Percentiles rank a stretch among this genome's conserved stretches.
phyloP scores from a whole-genome alignment of 2,888 invertebrate genomes.

The Eubasilissa splendida region DNA sequence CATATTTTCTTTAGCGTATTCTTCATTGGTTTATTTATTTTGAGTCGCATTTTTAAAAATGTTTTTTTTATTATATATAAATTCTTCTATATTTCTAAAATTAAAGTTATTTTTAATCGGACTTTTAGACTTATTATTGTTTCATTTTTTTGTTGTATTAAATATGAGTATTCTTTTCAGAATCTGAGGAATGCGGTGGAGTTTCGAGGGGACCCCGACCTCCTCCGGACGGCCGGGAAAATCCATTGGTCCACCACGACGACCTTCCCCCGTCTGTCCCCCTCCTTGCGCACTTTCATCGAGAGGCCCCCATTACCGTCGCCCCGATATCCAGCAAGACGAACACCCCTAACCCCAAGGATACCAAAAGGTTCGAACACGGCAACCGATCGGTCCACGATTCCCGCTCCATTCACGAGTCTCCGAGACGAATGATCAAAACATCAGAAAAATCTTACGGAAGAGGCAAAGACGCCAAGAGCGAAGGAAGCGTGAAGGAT shows the following conservation, averaged over 20 bases:
- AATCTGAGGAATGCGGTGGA: conserved; percentile 65
- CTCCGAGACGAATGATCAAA: conserved; percentile 59
- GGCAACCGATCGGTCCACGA: conserved; percentile 15
- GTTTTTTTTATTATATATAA: no score
- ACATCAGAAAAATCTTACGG: conserved; percentile 62
- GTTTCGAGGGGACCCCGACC: conserved; percentile 79
- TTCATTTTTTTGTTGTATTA: no score
- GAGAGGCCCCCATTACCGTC: conserved; percentile 39
- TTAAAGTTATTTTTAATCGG: no score
- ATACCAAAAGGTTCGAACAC: conserved; percentile 40
- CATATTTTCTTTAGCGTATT: background rate
- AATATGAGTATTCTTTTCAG: conserved; percentile 51
- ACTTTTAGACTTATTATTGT: no score
- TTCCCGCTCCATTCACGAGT: conserved; percentile 23
- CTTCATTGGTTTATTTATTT: background rate
- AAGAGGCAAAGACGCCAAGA: conserved; percentile 84
- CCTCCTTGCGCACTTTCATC: conserved; percentile 57
- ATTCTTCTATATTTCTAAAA: no score
- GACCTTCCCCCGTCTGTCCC: conserved; percentile 66
- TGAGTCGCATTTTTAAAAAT: no score
- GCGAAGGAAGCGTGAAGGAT: conserved; percentile 86
- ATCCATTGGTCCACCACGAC: conserved; percentile 81
- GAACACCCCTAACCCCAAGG: conserved; percentile 36
- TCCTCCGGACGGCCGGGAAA: conserved; percentile 88
- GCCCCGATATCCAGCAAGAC: conserved; percentile 60